A percentile compares a stretch with the other conserved stretches of the same genome.
Conservation (phyloP, 2,113 vertebrate species). For the Dunckerocampus dactyliophorus region DNA sequence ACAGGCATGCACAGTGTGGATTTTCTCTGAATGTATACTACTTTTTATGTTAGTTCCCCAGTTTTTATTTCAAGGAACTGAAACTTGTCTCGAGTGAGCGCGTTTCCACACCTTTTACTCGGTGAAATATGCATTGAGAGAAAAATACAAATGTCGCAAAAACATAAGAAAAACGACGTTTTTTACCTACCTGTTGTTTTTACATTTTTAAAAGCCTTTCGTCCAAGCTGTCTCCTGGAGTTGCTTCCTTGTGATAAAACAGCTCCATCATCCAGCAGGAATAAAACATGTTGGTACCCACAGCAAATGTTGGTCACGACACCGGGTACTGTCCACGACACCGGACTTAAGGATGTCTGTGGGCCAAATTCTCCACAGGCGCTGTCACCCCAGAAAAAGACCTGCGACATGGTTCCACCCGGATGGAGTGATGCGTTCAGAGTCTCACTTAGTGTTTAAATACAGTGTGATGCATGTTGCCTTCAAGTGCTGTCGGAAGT, state of each 20-base stretch:
- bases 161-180: not conserved
- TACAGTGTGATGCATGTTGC: slow-evolving; percentile 7
- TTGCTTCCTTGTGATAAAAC: slow-evolving; percentile 62
- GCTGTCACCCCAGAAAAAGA: slow-evolving; percentile 59
- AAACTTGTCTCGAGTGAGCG: too few relatives aligned
- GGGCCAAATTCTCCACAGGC: slow-evolving; percentile 53
- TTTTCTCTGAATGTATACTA: too few relatives aligned
- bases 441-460: not conserved
- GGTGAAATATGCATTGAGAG: too few relatives aligned
- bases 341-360: slow-evolving; percentile 9
- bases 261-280: slow-evolving; percentile 46
- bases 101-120: too few relatives aligned
- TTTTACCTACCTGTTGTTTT: slow-evolving; percentile 34
- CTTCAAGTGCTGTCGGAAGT: slow-evolving; percentile 5
- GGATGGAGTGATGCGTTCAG: fast-evolving
- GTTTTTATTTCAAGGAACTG: too few relatives aligned
- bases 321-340: slow-evolving; percentile 29
- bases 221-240: slow-evolving; percentile 61
- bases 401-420: slow-evolving; percentile 28
- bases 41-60: too few relatives aligned
- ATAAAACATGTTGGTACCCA: slow-evolving; percentile 60
- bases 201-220: slow-evolving; percentile 19
- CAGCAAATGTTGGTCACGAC: slow-evolving; percentile 39
- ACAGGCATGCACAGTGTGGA: too few relatives aligned
- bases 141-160: too few relatives aligned